These are phyloP conservation scores for Zeugodacus cucurbitae DNA, from an alignment of 1,140 invertebrate species.

Conservation along the genomic window DNA sequence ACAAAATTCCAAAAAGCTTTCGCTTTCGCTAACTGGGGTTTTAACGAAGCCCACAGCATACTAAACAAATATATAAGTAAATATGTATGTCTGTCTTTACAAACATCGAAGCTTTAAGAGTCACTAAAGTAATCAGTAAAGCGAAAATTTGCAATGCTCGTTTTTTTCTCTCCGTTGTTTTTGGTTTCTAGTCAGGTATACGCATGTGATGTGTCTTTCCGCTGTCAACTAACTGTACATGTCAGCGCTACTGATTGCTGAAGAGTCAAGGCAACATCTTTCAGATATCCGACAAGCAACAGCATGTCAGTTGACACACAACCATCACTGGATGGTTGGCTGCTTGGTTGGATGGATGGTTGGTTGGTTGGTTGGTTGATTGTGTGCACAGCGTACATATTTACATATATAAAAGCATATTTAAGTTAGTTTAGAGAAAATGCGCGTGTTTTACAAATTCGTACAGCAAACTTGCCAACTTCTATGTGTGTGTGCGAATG, in stretches of 20 bases:
- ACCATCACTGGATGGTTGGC: not conserved
- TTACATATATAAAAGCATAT: not conserved
- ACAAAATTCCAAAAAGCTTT: too few species aligned
- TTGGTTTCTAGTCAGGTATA: not conserved
- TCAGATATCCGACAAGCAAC: not conserved
- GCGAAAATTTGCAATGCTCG: not conserved
- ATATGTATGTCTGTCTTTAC: not conserved
- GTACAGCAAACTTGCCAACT: not conserved
- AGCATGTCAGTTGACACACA: not conserved
- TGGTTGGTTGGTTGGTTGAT: not conserved
- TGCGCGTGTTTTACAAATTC: not conserved
- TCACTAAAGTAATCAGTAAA: not conserved
- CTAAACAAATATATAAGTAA: not conserved
- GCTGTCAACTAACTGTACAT: not conserved
- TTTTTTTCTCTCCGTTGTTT: not conserved
- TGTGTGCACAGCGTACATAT: not conserved
- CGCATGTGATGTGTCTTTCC: not conserved
- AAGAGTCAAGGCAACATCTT: constrained; percentile 36
- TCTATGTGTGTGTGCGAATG: not conserved
- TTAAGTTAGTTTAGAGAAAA: constrained; percentile 5
- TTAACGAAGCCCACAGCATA: too few species aligned
- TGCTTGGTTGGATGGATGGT: not conserved
- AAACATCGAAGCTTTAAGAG: not conserved
- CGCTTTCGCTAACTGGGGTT: too few species aligned
- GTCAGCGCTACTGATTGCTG: not conserved